Conservation (phyloP, 2,113 vertebrate genomes). For the Zosterops hypoxanthus region DNA sequence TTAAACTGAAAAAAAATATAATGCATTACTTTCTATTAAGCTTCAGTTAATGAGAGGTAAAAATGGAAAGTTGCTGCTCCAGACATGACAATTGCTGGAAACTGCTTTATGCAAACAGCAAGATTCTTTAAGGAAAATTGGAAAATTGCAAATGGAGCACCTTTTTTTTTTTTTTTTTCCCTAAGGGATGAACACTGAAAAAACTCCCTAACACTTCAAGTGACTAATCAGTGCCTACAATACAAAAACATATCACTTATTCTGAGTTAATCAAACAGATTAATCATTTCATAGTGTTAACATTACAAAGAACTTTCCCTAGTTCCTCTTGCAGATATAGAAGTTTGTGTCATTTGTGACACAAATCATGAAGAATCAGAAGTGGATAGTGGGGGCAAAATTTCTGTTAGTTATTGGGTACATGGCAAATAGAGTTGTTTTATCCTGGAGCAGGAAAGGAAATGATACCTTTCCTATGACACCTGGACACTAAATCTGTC, state of each 20-base stretch:
- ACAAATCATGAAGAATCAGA: neutral
- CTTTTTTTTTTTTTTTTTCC: neutral
- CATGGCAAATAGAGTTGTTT: neutral
- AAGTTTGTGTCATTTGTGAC: neutral
- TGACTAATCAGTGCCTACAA: neutral
- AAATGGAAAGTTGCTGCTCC: neutral
- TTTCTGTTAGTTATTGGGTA: neutral
- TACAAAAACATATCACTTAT: neutral
- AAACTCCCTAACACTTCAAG: neutral
- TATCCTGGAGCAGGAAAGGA: neutral
- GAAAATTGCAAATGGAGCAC: neutral
- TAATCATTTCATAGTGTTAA: neutral
- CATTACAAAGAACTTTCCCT: neutral
- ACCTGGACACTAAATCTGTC: neutral
- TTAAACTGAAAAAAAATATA: neutral
- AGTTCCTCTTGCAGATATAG: neutral
- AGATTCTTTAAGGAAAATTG: neutral
- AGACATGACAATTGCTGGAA: neutral
- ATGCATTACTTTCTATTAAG: neutral
- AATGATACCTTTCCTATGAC: neutral
- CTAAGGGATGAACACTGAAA: neutral
- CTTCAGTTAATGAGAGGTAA: neutral
- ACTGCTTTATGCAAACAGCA: neutral
- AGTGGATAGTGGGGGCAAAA: neutral
- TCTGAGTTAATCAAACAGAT: neutral